Evolutionary conservation across 2,797 vertebrate species (phyloP).

Genomic region (Tolypeutes matacus): DNA sequence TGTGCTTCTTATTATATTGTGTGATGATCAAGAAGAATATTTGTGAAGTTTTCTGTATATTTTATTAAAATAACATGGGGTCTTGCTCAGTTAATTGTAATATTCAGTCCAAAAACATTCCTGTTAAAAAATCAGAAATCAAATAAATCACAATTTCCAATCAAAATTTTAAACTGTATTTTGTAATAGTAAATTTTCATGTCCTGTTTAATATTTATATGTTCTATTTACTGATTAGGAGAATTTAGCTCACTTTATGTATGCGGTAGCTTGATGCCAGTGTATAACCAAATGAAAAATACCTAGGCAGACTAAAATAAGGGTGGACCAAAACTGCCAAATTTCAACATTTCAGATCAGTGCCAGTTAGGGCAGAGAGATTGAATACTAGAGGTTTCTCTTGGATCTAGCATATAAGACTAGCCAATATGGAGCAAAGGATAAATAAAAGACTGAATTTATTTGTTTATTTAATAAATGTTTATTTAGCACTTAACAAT

Average conservation of each 20-base stretch:
- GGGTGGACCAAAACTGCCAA: neutral
- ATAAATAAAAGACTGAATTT: neutral
- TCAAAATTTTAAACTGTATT: neutral
- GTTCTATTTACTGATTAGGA: neutral
- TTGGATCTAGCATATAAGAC: neutral
- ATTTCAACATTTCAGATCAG: neutral
- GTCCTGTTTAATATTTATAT: neutral
- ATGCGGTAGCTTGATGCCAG: neutral
- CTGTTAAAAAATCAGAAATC: neutral
- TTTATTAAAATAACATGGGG: neutral
- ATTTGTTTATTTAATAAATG: slow-evolving; percentile 13
- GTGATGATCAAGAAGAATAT: neutral
- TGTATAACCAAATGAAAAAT: neutral
- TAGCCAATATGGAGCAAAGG: neutral
- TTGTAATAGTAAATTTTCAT: neutral
- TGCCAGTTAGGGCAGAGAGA: neutral
- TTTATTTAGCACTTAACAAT: neutral
- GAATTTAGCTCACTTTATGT: neutral
- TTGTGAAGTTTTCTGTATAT: slow-evolving; percentile 22
- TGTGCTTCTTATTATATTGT: neutral
- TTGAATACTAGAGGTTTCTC: neutral
- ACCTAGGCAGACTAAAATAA: neutral
- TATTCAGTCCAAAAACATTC: neutral
- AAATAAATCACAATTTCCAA: neutral
- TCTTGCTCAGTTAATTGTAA: neutral